phyloP scores from a whole-genome alignment of 2,113 vertebrate genomes.

The Junco hyemalis region DNA sequence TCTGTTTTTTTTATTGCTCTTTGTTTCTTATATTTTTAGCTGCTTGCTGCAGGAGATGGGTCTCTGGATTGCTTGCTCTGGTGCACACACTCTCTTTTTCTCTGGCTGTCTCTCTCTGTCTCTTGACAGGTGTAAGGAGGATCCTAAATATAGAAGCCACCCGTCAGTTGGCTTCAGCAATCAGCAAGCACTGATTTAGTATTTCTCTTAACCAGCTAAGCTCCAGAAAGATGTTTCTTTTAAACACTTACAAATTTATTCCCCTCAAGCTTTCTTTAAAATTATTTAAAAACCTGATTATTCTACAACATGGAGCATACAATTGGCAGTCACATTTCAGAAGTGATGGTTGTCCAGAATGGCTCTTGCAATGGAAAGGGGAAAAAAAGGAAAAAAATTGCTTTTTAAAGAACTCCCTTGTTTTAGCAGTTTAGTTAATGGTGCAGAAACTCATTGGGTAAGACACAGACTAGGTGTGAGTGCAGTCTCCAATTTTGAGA shows the following conservation, averaged over 20 bases:
- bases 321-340: background rate
- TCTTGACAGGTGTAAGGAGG: constrained; percentile 70
- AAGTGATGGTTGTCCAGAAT: background rate
- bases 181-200: constrained; percentile 45
- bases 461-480: background rate
- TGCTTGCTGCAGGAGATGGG: constrained; percentile 11
- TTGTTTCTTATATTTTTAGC: constrained; percentile 73
- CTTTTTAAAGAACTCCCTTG: background rate
- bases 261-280: background rate
- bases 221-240: constrained; percentile 11
- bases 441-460: background rate
- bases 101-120: constrained; percentile 16
- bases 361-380: background rate
- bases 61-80: constrained; percentile 51
- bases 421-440: background rate
- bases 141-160: constrained; percentile 59
- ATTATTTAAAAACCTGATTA: background rate
- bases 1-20: constrained; percentile 52
- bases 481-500: background rate
- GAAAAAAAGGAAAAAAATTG: constrained; percentile 1
- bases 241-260: background rate
- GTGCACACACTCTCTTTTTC: background rate
- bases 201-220: constrained; percentile 38
- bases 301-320: background rate
- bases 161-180: constrained; percentile 56